Evolutionary conservation across 2,888 invertebrate species (phyloP).

Genomic region (Hypercompe scribonia): DNA sequence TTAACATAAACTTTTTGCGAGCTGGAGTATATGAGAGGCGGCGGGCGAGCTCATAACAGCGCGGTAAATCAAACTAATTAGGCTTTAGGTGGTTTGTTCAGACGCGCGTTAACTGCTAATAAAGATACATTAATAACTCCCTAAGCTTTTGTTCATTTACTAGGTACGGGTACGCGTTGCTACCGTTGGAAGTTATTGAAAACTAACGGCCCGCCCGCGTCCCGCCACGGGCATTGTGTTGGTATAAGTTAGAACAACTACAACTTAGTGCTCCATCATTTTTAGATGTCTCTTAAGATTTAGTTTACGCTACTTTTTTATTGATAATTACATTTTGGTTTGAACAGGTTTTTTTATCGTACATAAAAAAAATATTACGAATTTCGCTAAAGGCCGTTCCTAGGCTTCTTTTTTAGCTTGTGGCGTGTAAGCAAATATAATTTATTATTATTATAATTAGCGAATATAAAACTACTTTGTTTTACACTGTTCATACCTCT

Average conservation of each 20-base stretch:
- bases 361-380: no score
- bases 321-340: no score
- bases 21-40: neutral
- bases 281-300: neutral
- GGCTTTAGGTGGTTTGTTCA: constrained; percentile 10
- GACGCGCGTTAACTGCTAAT: constrained; percentile 14
- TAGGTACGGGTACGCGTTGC: neutral
- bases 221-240: no score
- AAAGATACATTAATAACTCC: constrained; percentile 12
- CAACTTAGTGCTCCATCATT: neutral
- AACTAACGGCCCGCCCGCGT: neutral
- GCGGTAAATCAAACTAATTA: constrained; percentile 20
- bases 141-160: neutral
- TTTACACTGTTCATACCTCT: no score
- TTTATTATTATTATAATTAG: no score
- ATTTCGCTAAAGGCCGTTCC: no score
- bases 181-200: neutral
- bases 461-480: no score
- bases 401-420: no score
- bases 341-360: no score
- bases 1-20: constrained; percentile 6
- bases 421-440: no score
- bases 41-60: constrained; percentile 14
- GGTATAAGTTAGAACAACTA: neutral
- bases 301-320: no score